A percentile compares a stretch with the other conserved stretches of the same genome.
These are phyloP conservation scores for Coenonympha glycerion DNA, from an alignment of 2,888 invertebrate genomes.

Conservation along the genomic window DNA sequence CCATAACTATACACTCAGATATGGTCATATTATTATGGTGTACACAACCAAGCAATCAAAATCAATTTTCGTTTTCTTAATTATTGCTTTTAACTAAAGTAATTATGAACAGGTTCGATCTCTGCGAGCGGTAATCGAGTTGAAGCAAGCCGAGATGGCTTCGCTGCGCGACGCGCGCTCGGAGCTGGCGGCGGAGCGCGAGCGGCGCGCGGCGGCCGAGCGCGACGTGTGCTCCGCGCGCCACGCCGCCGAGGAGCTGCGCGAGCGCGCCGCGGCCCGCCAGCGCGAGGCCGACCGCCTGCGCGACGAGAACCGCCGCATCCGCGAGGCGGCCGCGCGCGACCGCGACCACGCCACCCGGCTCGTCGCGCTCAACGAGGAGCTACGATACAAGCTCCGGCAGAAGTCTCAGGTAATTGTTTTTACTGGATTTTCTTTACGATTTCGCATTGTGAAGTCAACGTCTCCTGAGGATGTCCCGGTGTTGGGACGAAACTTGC, in stretches of 20 bases:
- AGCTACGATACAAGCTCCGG: constrained; percentile 89
- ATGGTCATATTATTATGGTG: too few species aligned
- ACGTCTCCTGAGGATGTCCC: too few species aligned
- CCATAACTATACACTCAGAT: too few species aligned
- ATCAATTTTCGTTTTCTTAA: too few species aligned
- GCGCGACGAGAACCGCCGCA: constrained; percentile 78
- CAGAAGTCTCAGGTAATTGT: constrained; percentile 87
- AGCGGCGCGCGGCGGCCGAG: constrained; percentile 81
- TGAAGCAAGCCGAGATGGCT: constrained; percentile 90
- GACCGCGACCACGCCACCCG: constrained; percentile 87
- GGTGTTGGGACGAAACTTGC: too few species aligned
- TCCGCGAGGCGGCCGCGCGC: constrained; percentile 83
- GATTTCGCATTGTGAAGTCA: too few species aligned
- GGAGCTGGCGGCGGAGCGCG: constrained; percentile 82
- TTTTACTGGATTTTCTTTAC: too few species aligned
- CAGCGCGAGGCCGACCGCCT: constrained; percentile 81
- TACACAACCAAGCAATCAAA: too few species aligned
- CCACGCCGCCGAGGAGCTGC: constrained; percentile 90
- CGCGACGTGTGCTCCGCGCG: constrained; percentile 85
- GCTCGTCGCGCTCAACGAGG: constrained; percentile 88
- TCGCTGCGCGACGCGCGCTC: constrained; percentile 83
- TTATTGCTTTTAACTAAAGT: too few species aligned
- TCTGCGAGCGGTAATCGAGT: constrained; percentile 89
- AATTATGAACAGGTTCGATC: constrained; percentile 71
- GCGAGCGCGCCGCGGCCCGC: constrained; percentile 83